These are phyloP conservation scores for Fragum whitleyi DNA, from an alignment of 2,888 invertebrate genomes.

Conservation along the genomic window DNA sequence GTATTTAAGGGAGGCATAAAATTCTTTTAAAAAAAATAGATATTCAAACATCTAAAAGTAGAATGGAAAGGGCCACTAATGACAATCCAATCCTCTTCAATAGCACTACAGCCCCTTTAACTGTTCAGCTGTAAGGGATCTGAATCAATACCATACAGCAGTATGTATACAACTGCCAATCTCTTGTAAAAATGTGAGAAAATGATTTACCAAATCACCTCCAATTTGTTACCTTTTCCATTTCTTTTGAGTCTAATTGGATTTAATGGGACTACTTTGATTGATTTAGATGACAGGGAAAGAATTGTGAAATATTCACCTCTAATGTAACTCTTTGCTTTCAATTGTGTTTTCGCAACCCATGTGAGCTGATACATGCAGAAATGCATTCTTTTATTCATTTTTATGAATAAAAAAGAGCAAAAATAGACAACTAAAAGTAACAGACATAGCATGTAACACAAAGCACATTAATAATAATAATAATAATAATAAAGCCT, in stretches of 20 bases:
- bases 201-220: conserved; percentile 51
- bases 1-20: too few species aligned
- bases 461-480: too few species aligned
- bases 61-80: too few species aligned
- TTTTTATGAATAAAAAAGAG: too few species aligned
- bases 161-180: conserved; percentile 5
- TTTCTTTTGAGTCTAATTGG: conserved; percentile 21
- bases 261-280: conserved; percentile 20
- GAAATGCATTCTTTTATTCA: too few species aligned
- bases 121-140: conserved; percentile 21
- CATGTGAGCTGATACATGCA: too few species aligned
- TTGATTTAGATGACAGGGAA: conserved; percentile 9
- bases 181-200: conserved; percentile 39
- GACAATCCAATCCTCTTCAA: conserved; percentile 30
- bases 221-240: conserved; percentile 46
- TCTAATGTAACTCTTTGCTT: background rate
- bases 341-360: too few species aligned
- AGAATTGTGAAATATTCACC: background rate
- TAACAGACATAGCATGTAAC: too few species aligned
- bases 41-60: too few species aligned
- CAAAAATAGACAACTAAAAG: too few species aligned
- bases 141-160: conserved; percentile 2
- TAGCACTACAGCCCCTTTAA: conserved; percentile 29
- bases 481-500: too few species aligned
- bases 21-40: too few species aligned